Conservation (phyloP, 2,113 vertebrate species). For the Cyphomyrus plagiostoma region DNA sequence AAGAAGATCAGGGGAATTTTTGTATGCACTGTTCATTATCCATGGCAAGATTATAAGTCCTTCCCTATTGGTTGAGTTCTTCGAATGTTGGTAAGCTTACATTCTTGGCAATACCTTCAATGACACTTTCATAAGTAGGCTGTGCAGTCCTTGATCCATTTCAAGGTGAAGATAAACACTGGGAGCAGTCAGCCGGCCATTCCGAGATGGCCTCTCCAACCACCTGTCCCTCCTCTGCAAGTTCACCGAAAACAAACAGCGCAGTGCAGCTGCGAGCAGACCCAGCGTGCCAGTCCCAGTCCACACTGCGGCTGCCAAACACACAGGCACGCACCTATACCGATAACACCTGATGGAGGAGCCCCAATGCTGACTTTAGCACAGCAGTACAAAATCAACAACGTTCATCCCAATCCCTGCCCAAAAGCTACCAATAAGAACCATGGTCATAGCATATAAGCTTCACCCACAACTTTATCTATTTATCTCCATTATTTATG, state of each 20-base stretch:
- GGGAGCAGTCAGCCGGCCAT: background rate
- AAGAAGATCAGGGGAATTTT: background rate
- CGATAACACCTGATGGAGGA: background rate
- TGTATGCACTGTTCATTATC: background rate
- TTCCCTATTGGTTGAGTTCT: background rate
- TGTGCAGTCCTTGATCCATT: background rate
- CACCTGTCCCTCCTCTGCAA: background rate
- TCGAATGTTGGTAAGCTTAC: background rate
- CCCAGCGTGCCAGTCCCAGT: background rate
- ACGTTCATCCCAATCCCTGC: background rate
- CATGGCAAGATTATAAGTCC: background rate
- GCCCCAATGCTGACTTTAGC: background rate
- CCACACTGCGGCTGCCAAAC: background rate
- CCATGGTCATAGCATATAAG: background rate
- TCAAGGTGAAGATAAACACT: background rate
- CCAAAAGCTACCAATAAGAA: background rate
- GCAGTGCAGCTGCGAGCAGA: background rate
- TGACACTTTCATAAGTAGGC: background rate
- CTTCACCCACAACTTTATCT: background rate
- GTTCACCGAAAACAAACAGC: background rate
- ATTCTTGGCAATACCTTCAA: background rate
- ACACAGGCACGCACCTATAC: background rate
- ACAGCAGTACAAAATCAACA: background rate
- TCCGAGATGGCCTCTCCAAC: background rate
- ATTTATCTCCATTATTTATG: background rate